Conservation (phyloP, 2,888 invertebrate genomes). For the Diogma glabrata region DNA sequence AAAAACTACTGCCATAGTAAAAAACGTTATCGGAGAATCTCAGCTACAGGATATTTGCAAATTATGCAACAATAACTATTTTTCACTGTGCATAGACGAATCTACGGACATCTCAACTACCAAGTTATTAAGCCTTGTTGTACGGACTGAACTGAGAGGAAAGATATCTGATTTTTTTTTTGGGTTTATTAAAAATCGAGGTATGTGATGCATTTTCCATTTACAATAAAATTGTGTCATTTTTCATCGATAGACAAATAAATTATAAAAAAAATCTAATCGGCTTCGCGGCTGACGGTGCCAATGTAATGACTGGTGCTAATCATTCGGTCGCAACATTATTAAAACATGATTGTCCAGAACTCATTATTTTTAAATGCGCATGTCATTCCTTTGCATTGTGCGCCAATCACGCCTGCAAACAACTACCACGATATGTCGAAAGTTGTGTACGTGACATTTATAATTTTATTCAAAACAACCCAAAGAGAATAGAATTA, state of each 20-base stretch:
- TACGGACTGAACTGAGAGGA: constrained; percentile 18
- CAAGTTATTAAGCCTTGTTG: constrained; percentile 22
- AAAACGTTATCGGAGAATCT: not conserved
- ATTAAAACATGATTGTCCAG: constrained; percentile 24
- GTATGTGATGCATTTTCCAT: not conserved
- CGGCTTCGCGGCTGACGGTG: constrained; percentile 30
- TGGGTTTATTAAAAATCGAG: constrained; percentile 15
- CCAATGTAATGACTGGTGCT: constrained; percentile 21
- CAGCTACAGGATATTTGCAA: not conserved
- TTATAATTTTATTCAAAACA: constrained; percentile 26
- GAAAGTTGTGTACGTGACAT: constrained; percentile 22
- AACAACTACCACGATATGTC: constrained; percentile 3
- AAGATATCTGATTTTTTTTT: constrained; percentile 11
- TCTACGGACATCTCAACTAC: constrained; percentile 18
- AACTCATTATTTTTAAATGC: constrained; percentile 20
- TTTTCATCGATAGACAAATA: not conserved
- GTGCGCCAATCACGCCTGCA: constrained; percentile 10
- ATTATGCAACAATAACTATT: not conserved
- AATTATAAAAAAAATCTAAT: constrained; percentile 25
- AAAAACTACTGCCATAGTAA: not conserved
- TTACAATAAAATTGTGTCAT: not conserved
- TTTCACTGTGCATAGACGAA: not conserved
- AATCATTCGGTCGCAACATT: constrained; percentile 24
- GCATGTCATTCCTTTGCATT: constrained; percentile 7
- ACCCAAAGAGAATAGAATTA: constrained; percentile 23